phyloP scores from a whole-genome alignment of 2,888 invertebrate genomes.

The Brachyptera risi region DNA sequence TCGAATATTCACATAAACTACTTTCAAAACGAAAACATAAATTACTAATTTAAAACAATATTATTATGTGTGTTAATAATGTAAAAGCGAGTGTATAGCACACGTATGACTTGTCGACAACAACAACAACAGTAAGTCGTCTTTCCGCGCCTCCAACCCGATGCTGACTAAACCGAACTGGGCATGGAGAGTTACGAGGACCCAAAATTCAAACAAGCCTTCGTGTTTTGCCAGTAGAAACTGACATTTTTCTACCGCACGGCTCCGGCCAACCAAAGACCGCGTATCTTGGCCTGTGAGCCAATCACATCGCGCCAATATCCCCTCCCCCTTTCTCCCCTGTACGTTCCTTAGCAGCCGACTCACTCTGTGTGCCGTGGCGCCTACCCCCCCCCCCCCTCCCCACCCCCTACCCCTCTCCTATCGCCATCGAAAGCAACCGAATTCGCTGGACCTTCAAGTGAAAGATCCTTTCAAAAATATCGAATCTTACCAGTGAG shows the following conservation, averaged over 20 bases:
- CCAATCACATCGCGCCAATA: conserved; percentile 1
- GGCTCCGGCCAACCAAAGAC: conserved; percentile 4
- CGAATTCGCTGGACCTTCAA: neutral
- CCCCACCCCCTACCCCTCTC: neutral
- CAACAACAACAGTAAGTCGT: no score
- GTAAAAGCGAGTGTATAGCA: no score
- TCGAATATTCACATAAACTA: no score
- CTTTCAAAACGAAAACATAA: no score
- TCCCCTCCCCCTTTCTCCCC: neutral
- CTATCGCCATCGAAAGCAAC: neutral
- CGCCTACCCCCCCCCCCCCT: conserved; percentile 2
- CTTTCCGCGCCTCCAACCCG: neutral
- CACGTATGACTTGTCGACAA: no score
- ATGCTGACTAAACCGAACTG: neutral
- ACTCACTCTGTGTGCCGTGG: neutral
- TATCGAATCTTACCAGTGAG: no score
- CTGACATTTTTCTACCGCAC: conserved; percentile 11
- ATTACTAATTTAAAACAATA: no score
- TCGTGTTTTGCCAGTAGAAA: neutral
- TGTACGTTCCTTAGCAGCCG: neutral
- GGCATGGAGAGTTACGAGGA: neutral
- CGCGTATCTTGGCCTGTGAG: neutral
- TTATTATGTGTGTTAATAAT: no score
- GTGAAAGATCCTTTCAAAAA: neutral
- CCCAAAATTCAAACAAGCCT: neutral